Conservation (phyloP, 2,888 invertebrate genomes). For the Iselma pallidipennis region DNA sequence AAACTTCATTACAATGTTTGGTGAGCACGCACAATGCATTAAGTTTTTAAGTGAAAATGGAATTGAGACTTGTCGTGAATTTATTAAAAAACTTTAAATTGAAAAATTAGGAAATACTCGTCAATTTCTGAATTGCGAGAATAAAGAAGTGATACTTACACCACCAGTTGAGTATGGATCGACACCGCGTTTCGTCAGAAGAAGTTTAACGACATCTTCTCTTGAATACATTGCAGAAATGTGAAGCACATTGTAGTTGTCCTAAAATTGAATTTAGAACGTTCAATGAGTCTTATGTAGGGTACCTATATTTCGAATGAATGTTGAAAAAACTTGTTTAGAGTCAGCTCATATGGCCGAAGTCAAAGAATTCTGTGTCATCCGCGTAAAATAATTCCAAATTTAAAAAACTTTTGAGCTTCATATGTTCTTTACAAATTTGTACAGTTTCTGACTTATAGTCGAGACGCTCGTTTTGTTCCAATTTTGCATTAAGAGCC, state of each 20-base stretch:
- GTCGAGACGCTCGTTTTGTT: too few relatives aligned
- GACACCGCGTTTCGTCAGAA: constrained; percentile 85
- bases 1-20: neutral
- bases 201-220: constrained; percentile 91
- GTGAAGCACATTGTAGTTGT: constrained; percentile 94
- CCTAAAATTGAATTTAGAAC: constrained; percentile 66
- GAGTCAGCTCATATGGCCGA: too few relatives aligned
- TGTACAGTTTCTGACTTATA: too few relatives aligned
- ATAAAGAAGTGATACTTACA: constrained; percentile 68
- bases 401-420: too few relatives aligned
- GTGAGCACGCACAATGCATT: neutral
- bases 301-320: too few relatives aligned
- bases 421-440: too few relatives aligned
- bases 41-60: too few relatives aligned
- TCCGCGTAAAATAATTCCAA: too few relatives aligned
- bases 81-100: neutral
- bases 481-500: too few relatives aligned
- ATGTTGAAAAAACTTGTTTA: too few relatives aligned
- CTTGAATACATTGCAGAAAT: constrained; percentile 93
- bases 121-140: too few relatives aligned
- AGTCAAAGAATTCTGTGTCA: too few relatives aligned
- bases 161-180: constrained; percentile 93
- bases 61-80: neutral
- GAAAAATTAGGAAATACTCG: neutral
- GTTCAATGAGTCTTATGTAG: neutral